These are phyloP conservation scores for Panulirus ornatus DNA, from an alignment of 1,140 invertebrate species.

Conservation along the genomic window DNA sequence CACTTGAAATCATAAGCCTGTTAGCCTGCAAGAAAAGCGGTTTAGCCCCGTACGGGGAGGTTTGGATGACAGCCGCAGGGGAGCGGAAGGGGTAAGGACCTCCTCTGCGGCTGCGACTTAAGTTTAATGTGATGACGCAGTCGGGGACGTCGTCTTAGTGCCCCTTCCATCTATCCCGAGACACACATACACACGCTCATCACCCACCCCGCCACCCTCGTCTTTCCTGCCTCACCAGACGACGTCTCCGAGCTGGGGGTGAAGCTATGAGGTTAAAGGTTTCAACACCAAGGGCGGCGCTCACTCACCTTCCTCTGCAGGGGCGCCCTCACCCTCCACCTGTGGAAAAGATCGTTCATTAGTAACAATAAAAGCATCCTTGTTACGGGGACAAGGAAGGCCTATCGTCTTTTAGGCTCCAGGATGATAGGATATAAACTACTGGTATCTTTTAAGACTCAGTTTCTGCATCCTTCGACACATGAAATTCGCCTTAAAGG, in stretches of 20 bases:
- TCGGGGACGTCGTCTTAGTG: constrained; percentile 7
- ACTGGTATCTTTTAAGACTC: not conserved
- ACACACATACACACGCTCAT: not conserved
- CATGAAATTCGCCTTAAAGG: not conserved
- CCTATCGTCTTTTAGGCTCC: not conserved
- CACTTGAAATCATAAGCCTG: constrained; percentile 4
- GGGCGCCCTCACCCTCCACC: constrained; percentile 51
- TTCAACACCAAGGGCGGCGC: not conserved
- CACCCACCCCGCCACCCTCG: not conserved
- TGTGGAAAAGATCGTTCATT: constrained; percentile 59
- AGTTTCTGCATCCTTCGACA: not conserved
- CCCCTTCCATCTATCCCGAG: not conserved
- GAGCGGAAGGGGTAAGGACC: constrained; percentile 16
- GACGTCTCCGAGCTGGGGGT: not conserved
- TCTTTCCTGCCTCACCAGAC: not conserved
- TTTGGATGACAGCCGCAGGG: not conserved
- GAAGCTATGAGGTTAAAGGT: not conserved
- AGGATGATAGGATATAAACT: not conserved
- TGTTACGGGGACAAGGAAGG: not conserved
- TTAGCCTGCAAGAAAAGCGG: constrained; percentile 64
- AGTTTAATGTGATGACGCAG: constrained; percentile 20
- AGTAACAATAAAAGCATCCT: not conserved
- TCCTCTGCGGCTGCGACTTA: not conserved
- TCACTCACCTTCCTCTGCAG: constrained; percentile 67
- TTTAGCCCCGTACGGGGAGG: constrained; percentile 36